Evolutionary conservation across 2,113 vertebrate species (phyloP).

Genomic region (Rhynchomys soricoides): DNA sequence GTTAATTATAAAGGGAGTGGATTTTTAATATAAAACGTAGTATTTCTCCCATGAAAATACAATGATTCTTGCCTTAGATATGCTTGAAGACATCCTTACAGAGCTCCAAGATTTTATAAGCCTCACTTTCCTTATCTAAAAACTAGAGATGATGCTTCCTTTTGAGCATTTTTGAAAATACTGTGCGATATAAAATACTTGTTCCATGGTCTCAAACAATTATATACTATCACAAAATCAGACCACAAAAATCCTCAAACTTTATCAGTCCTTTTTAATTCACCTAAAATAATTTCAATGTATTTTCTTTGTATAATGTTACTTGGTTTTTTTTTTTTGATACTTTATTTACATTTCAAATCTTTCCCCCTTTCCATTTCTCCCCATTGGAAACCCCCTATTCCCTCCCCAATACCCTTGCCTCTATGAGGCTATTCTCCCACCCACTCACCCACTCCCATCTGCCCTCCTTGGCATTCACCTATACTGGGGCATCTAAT

Average conservation of each 20-base stretch:
- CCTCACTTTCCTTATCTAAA: background rate
- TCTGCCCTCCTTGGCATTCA: too few relatives aligned
- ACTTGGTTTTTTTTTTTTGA: too few relatives aligned
- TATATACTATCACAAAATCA: constrained; percentile 1
- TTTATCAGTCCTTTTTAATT: background rate
- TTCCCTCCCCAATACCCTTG: too few relatives aligned
- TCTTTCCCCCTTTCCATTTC: too few relatives aligned
- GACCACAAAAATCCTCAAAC: constrained; percentile 24
- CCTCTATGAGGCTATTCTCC: too few relatives aligned
- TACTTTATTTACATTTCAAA: too few relatives aligned
- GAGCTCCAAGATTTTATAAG: background rate
- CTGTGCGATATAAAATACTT: background rate
- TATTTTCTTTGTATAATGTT: too few relatives aligned
- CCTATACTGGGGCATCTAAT: too few relatives aligned
- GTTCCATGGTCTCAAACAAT: background rate
- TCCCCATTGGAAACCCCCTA: too few relatives aligned
- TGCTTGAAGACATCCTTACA: background rate
- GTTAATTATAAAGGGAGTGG: background rate
- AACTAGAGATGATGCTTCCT: background rate
- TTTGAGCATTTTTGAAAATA: background rate
- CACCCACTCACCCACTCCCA: too few relatives aligned
- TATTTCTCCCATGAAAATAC: background rate
- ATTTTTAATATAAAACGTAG: background rate
- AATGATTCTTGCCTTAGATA: background rate
- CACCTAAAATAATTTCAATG: background rate